These are phyloP conservation scores for Caenorhabditis sinica DNA, from an alignment of 2,888 invertebrate species.

Conservation along the genomic window DNA sequence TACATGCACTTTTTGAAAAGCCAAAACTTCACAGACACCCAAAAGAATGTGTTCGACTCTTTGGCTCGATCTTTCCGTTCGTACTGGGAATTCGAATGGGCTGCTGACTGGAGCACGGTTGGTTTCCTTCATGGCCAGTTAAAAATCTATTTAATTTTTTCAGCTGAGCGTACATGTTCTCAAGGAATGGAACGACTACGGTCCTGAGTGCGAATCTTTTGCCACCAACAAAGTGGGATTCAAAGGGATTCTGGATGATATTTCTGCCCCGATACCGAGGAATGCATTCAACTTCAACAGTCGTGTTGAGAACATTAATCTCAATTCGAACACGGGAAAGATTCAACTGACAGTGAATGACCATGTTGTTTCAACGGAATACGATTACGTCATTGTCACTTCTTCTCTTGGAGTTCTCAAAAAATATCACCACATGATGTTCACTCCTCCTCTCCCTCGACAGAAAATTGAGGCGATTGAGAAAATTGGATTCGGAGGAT, in stretches of 20 bases:
- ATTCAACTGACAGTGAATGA: slow-evolving; percentile 46
- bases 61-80: slow-evolving; percentile 76
- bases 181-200: slow-evolving; percentile 79
- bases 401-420: slow-evolving; percentile 81
- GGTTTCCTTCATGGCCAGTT: neutral
- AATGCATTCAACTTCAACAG: slow-evolving; percentile 72
- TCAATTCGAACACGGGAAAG: slow-evolving; percentile 32
- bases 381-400: slow-evolving; percentile 80
- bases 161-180: slow-evolving; percentile 79
- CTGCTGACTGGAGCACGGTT: slow-evolving; percentile 78
- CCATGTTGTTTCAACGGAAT: slow-evolving; percentile 58
- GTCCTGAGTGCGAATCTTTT: slow-evolving; percentile 76
- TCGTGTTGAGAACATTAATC: slow-evolving; percentile 72
- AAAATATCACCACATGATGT: slow-evolving; percentile 72
- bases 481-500: slow-evolving; percentile 78
- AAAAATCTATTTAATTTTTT: neutral
- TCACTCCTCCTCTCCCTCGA: slow-evolving; percentile 73
- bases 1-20: slow-evolving; percentile 68
- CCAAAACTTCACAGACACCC: slow-evolving; percentile 68
- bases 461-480: slow-evolving; percentile 78
- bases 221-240: slow-evolving; percentile 78
- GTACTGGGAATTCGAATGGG: slow-evolving; percentile 82
- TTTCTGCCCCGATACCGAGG: slow-evolving; percentile 65
- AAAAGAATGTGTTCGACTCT: slow-evolving; percentile 74
- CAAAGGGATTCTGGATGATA: slow-evolving; percentile 76